Conservation (phyloP, 92 coral and sea anemone genomes). For the Paramuricea clavata region DNA sequence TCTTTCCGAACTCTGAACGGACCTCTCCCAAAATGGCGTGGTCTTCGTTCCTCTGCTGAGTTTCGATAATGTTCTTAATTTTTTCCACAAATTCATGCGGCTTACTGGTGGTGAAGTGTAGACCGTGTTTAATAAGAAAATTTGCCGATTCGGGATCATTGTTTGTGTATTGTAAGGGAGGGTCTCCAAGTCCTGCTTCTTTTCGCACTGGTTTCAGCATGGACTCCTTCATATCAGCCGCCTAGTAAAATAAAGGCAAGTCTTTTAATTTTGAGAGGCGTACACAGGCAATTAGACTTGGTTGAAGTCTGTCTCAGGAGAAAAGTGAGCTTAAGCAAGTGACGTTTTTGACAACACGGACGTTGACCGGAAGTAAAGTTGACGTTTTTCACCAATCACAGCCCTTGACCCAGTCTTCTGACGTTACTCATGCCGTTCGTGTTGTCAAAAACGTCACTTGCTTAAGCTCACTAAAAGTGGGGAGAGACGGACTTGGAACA, state of each 20-base stretch:
- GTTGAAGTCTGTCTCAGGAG: no score
- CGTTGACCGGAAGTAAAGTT: no score
- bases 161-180: slow-evolving; percentile 37
- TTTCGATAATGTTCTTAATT: slow-evolving; percentile 40
- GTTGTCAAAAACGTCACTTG: no score
- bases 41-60: slow-evolving; percentile 52
- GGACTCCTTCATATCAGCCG: slow-evolving; percentile 50
- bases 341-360: no score
- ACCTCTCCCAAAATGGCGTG: slow-evolving; percentile 52
- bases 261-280: no score
- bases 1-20: slow-evolving; percentile 36
- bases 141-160: slow-evolving; percentile 62
- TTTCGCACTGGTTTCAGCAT: slow-evolving; percentile 46
- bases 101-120: slow-evolving; percentile 50
- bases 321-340: no score
- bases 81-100: slow-evolving; percentile 59
- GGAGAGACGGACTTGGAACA: no score
- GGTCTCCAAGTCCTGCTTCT: slow-evolving; percentile 61
- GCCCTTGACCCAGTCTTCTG: no score
- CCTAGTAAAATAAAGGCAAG: slow-evolving; percentile 48
- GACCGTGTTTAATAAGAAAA: slow-evolving; percentile 47
- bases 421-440: no score
- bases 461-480: no score
- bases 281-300: no score
- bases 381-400: no score